A percentile compares a stretch with the other conserved stretches of the same genome.
phyloP scores from a whole-genome alignment of 2,113 vertebrate species.

The Anarhynchus alexandrinus region DNA sequence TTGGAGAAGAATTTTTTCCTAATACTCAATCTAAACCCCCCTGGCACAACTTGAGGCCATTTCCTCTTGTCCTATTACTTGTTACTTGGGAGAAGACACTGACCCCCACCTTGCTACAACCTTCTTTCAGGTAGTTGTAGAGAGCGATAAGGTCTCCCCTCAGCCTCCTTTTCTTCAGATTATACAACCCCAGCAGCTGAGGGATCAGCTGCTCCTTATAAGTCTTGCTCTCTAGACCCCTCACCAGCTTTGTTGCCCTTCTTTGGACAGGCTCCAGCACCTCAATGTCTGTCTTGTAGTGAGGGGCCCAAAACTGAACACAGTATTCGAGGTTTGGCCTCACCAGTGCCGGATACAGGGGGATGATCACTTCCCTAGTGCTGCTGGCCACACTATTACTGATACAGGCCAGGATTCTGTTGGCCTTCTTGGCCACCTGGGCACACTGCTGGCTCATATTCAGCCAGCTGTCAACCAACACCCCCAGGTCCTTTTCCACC shows the following conservation, averaged over 20 bases:
- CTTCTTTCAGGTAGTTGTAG: neutral
- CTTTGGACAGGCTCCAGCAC: neutral
- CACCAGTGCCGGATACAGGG: neutral
- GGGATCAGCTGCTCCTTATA: neutral
- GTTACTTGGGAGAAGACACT: neutral
- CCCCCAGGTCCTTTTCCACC: neutral
- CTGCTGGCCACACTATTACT: neutral
- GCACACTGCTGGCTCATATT: neutral
- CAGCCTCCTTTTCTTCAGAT: neutral
- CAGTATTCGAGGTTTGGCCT: neutral
- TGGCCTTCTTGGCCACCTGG: neutral
- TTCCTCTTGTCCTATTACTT: neutral
- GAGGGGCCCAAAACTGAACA: neutral
- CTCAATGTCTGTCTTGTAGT: neutral
- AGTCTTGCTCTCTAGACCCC: neutral
- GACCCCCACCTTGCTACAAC: neutral
- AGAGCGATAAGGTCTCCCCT: neutral
- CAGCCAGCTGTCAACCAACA: neutral
- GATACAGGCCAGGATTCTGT: neutral
- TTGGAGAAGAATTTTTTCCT: neutral
- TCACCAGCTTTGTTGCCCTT: neutral
- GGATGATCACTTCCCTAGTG: neutral
- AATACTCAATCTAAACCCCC: neutral
- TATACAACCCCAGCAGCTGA: neutral
- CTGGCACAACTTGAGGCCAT: neutral